phyloP scores from a whole-genome alignment of 2,113 vertebrate genomes.

The Sylvietta virens region DNA sequence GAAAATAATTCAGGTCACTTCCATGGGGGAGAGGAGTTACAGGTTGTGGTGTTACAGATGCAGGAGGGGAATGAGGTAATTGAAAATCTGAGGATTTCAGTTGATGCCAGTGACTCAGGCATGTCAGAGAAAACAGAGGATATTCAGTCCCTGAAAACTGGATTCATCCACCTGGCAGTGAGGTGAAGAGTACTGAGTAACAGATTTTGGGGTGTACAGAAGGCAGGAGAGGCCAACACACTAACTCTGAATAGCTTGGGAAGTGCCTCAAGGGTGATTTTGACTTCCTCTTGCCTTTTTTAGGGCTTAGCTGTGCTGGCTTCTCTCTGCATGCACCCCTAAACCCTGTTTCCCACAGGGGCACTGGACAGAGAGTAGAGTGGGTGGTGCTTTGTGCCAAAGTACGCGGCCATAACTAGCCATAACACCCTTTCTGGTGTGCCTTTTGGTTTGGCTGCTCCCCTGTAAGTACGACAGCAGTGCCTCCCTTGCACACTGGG shows the following conservation, averaged over 20 bases:
- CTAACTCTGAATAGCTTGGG: background rate
- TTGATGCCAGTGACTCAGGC: background rate
- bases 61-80: background rate
- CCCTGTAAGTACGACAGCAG: background rate
- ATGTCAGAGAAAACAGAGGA: background rate
- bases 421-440: background rate
- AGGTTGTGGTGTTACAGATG: background rate
- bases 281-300: background rate
- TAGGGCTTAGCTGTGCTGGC: background rate
- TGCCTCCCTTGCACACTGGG: background rate
- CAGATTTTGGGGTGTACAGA: background rate
- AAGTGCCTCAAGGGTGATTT: background rate
- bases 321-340: background rate
- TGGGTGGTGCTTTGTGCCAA: background rate
- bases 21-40: background rate
- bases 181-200: background rate
- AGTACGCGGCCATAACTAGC: background rate
- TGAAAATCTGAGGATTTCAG: background rate
- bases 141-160: constrained; percentile 18
- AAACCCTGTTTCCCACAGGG: background rate
- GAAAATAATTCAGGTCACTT: constrained; percentile 27
- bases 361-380: background rate
- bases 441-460: background rate
- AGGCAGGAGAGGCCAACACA: background rate
- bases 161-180: background rate